Base-by-base conservation (phyloP, 2,888 invertebrate genomes). In the Apamea monoglypha region DNA sequence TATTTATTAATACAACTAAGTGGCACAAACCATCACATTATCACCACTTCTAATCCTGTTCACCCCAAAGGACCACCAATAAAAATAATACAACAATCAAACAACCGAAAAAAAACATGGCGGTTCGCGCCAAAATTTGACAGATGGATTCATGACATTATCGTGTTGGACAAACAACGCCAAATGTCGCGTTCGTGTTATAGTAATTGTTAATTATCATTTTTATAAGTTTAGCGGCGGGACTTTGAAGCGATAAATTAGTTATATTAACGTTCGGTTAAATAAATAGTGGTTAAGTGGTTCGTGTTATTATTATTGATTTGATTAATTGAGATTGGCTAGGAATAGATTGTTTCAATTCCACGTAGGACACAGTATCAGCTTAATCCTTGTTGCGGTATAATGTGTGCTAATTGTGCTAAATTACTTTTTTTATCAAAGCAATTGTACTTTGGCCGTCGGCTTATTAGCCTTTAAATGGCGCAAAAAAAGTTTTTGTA, bases 191-290 rank as follows among this genome's bases (percentile, higher is more conserved):
- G 78, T 86, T 85, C 87, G 85, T 71, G 64, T 77, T 74, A 74
- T 1, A 76, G 92, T 96, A 96, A 96, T 96, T 95, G 95, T 94
- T 94, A 95, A 96, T 96, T 96, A 96, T 96, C 94, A 95, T 95
- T 96, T 95, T 95, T 96, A 96, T 94, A 91, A 94, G 96, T 92
- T 95, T 88, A 87, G 90, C 90, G 92, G 91, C 81, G 76, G 71
- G 76, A 89, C 90, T 92, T 93, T 89, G 90, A 88, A 81, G 81
- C 86, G 91, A 88, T 90, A 91, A 92, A 93, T 93, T 91, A 89
- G 89, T 82, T 87, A 78, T 86, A 87, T 90, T 90, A 90, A 90
- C 88, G 88, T 86, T 83, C 63, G 25, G 81, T 82, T 85, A 79
- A 83, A 84, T 78, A 88, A 87, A 89, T 84, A 80, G 70, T 63